Conservation (phyloP, 2,113 vertebrate species). For the Heterocephalus glaber region DNA sequence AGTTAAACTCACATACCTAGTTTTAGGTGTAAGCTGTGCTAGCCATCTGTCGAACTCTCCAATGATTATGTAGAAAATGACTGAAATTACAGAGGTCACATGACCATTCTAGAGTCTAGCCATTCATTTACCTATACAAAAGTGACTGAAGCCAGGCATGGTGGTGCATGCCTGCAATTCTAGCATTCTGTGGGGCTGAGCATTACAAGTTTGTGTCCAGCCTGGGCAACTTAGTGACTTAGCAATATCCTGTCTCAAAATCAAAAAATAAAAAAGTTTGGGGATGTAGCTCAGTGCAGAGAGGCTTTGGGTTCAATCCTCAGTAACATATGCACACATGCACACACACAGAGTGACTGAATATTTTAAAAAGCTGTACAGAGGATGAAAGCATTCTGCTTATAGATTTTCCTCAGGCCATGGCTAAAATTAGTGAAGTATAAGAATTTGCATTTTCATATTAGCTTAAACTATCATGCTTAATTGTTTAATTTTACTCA, state of each 20-base stretch:
- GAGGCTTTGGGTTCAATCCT: neutral
- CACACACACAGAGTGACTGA: neutral
- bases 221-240: neutral
- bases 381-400: neutral
- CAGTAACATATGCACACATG: neutral
- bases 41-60: neutral
- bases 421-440: slow-evolving; percentile 24
- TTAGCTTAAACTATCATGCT: neutral
- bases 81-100: slow-evolving; percentile 12
- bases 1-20: neutral
- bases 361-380: neutral
- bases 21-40: slow-evolving; percentile 34
- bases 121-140: slow-evolving; percentile 16
- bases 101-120: neutral
- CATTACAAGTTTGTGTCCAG: neutral
- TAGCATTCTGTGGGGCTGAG: neutral
- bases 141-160: neutral
- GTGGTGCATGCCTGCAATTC: neutral
- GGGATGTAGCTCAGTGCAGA: neutral
- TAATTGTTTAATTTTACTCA: slow-evolving; percentile 20
- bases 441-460: slow-evolving; percentile 21
- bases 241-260: neutral
- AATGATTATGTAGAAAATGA: slow-evolving; percentile 32
- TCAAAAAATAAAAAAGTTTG: neutral
- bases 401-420: slow-evolving; percentile 3